Percentiles rank a stretch among this genome's conserved stretches.
Evolutionary conservation across 1,140 invertebrate genomes (phyloP).

Genomic region (Drosophila burlai): DNA sequence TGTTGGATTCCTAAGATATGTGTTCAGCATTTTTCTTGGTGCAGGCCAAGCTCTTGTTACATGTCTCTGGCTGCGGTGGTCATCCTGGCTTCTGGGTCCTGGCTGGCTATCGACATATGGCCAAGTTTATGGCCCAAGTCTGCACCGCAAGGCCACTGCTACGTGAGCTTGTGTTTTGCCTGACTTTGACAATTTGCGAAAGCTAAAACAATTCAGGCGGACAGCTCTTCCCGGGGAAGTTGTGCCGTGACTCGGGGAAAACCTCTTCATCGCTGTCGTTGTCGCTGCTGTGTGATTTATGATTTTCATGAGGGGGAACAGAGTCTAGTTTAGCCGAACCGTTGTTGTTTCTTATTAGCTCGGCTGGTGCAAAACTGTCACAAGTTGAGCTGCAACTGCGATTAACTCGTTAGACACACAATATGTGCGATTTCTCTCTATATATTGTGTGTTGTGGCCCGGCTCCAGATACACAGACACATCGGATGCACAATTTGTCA

Average conservation of each 20-base stretch:
- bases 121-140: slow-evolving; percentile 59
- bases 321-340: slow-evolving; percentile 15
- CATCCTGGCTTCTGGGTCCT: slow-evolving; percentile 26
- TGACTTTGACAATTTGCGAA: slow-evolving; percentile 54
- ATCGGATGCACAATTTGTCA: slow-evolving; percentile 32
- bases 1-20: too few relatives aligned
- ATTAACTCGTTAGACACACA: slow-evolving; percentile 67
- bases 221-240: slow-evolving; percentile 11
- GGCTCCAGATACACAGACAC: slow-evolving; percentile 17
- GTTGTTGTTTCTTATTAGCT: slow-evolving; percentile 65
- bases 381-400: slow-evolving; percentile 67
- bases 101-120: slow-evolving; percentile 59
- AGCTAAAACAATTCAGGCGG: slow-evolving; percentile 31
- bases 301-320: slow-evolving; percentile 50
- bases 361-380: slow-evolving; percentile 61
- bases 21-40: slow-evolving; percentile 2
- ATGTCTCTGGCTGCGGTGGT: slow-evolving; percentile 38
- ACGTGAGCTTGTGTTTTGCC: slow-evolving; percentile 38
- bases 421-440: slow-evolving; percentile 47
- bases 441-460: slow-evolving; percentile 42
- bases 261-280: slow-evolving; percentile 30
- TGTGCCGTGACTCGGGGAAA: slow-evolving; percentile 14
- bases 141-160: slow-evolving; percentile 36
- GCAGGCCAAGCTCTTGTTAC: slow-evolving; percentile 18
- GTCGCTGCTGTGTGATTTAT: slow-evolving; percentile 65